Evolutionary conservation across 1,140 invertebrate species (phyloP).

Genomic region (Drosophila guanche): DNA sequence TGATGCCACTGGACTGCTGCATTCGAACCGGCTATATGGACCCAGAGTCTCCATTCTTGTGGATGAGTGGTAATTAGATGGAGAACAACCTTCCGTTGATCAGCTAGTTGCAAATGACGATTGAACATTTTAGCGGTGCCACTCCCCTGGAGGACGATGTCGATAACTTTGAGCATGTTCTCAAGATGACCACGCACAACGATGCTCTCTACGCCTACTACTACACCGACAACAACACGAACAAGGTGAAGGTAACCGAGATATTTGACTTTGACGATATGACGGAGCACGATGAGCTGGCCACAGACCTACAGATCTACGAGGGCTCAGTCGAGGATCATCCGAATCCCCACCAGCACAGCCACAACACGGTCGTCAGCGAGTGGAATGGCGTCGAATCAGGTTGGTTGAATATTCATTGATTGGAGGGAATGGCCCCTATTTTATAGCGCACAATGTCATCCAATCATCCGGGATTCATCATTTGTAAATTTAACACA

Average conservation of each 20-base stretch:
- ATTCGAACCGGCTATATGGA: constrained; percentile 75
- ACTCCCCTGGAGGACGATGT: constrained; percentile 83
- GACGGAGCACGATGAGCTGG: constrained; percentile 86
- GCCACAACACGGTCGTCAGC: constrained; percentile 70
- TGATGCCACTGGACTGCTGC: constrained; percentile 75
- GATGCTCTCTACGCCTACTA: constrained; percentile 95
- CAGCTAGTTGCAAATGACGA: background rate
- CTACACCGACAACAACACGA: constrained; percentile 92
- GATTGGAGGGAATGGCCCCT: background rate
- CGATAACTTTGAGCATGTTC: constrained; percentile 93
- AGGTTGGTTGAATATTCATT: constrained; percentile 46
- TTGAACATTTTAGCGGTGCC: constrained; percentile 52
- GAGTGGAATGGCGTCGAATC: constrained; percentile 83
- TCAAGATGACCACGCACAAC: constrained; percentile 92
- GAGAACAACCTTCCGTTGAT: no score
- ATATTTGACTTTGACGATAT: constrained; percentile 89
- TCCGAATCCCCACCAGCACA: constrained; percentile 62
- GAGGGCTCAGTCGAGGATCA: constrained; percentile 65
- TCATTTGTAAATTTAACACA: constrained; percentile 37
- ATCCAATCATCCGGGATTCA: constrained; percentile 24
- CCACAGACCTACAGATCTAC: constrained; percentile 68
- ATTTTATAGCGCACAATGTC: background rate
- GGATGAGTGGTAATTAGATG: constrained; percentile 67
- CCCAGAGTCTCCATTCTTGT: constrained; percentile 79
- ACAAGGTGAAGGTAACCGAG: constrained; percentile 93